These are phyloP conservation scores for Formica selysi DNA, from an alignment of 1,140 invertebrate species.

Conservation along the genomic window DNA sequence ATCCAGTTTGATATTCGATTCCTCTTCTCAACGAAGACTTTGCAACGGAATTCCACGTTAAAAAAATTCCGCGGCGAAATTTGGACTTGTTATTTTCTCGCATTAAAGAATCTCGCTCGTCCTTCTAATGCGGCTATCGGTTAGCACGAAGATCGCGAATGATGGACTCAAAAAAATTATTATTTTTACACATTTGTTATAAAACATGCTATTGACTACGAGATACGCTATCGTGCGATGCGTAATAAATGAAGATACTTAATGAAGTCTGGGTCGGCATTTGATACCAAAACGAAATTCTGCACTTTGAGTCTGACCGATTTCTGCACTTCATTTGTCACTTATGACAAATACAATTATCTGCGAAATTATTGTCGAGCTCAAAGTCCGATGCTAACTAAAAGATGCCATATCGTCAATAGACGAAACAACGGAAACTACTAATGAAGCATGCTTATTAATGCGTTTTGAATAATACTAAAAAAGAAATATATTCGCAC, in stretches of 20 bases:
- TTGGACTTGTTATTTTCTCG: background rate
- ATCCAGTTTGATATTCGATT: constrained; percentile 57
- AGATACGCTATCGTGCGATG: constrained; percentile 42
- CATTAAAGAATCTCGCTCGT: background rate
- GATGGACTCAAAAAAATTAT: background rate
- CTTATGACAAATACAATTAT: constrained; percentile 50
- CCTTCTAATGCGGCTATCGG: constrained; percentile 14
- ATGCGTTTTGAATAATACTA: too few relatives aligned
- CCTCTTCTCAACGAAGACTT: constrained; percentile 41
- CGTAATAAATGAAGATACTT: constrained; percentile 36
- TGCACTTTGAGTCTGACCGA: constrained; percentile 30
- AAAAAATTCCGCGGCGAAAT: background rate
- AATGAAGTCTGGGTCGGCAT: constrained; percentile 26
- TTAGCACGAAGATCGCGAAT: constrained; percentile 6
- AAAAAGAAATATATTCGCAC: background rate
- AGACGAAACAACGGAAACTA: background rate
- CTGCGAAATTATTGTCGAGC: constrained; percentile 42
- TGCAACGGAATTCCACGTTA: constrained; percentile 68
- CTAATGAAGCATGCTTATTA: background rate
- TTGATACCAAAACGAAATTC: constrained; percentile 43
- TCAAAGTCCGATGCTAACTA: constrained; percentile 54
- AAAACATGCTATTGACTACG: constrained; percentile 31
- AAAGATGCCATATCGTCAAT: background rate
- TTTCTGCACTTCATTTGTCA: constrained; percentile 54
- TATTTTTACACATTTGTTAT: background rate